Evolutionary conservation across 2,888 invertebrate genomes (phyloP), one percentile per base, ranked within the genome.

Genomic region (Liopterus haemorrhoidalis): DNA sequence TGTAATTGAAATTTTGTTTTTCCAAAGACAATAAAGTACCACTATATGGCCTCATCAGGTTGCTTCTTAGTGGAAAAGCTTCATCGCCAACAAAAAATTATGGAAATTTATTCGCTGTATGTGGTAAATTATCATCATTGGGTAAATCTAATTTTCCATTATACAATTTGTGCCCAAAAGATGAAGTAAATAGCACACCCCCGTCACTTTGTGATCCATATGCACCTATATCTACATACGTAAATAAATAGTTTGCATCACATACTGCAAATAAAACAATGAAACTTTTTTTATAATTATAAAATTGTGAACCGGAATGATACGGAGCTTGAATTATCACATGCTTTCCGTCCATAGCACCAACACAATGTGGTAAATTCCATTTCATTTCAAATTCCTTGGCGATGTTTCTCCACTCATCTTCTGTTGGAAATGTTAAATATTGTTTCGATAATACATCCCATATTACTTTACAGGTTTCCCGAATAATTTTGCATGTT

Each of bases 161-260:
- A 43, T 40, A 11, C 20, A 56, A 21, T 38, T 25, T 31, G 25
- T 41, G 32, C 21, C 51, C 54, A 24, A 57, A 41, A 19, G 27
- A 24, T 18, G 40, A 52, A 12, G 25, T 24, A 39, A 41, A 31
- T 40, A 57, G 56, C 16, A 59, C 43, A 9, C 55, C 58, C 8
- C 58, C 58, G 49, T 63, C 61, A 54, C 57, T 58, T 47, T 56
- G 54, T 38, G 53, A 54, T 5, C 59, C 60, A 49, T 53, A 55
- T 31, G 51, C 51, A 20, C 64, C 61, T 41, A 59, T 55, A 50
- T 60, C 56, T 11, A 57, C 53, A 21, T 54, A 43, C 25, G 55
- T 51, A 55, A 64, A 64, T 28, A 41, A 48, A 48, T 61, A 61
- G 5, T 57, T 50, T 4, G 53, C 53, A 46, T 59, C 58, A 42